These are phyloP conservation scores for Apodemia hepburni DNA, from an alignment of 2,888 invertebrate species.

Conservation along the genomic window DNA sequence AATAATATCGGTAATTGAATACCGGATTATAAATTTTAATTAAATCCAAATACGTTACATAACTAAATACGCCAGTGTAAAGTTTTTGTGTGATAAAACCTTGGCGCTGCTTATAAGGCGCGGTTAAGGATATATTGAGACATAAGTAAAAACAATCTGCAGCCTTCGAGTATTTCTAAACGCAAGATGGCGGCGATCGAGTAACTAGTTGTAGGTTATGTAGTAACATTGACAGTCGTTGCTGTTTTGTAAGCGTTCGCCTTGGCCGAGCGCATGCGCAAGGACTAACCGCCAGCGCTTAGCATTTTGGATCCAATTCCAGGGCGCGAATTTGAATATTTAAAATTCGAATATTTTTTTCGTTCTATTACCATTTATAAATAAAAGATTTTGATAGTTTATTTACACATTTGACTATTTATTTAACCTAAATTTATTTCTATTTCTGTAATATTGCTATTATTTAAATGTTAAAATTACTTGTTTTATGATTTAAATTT, in stretches of 20 bases:
- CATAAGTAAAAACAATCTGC: conserved; percentile 24
- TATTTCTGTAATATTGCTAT: not conserved
- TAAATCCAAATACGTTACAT: conserved; percentile 11
- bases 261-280: conserved; percentile 63
- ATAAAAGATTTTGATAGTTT: not conserved
- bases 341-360: conserved; percentile 26
- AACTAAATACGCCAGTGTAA: conserved; percentile 1
- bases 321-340: conserved; percentile 52
- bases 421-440: not conserved
- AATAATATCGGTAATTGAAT: not conserved
- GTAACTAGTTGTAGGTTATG: conserved; percentile 39
- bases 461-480: too few relatives aligned
- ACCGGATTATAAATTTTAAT: not conserved
- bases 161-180: conserved; percentile 38
- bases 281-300: conserved; percentile 43
- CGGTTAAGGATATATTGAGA: conserved; percentile 21
- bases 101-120: conserved; percentile 17
- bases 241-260: conserved; percentile 47
- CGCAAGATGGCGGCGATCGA: conserved; percentile 51
- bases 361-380: conserved; percentile 5
- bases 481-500: too few relatives aligned
- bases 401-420: not conserved
- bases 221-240: conserved; percentile 70
- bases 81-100: conserved; percentile 17
- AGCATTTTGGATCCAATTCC: conserved; percentile 32